Base-by-base conservation (phyloP, 2,888 invertebrate species). In the Eilema sororculum region DNA sequence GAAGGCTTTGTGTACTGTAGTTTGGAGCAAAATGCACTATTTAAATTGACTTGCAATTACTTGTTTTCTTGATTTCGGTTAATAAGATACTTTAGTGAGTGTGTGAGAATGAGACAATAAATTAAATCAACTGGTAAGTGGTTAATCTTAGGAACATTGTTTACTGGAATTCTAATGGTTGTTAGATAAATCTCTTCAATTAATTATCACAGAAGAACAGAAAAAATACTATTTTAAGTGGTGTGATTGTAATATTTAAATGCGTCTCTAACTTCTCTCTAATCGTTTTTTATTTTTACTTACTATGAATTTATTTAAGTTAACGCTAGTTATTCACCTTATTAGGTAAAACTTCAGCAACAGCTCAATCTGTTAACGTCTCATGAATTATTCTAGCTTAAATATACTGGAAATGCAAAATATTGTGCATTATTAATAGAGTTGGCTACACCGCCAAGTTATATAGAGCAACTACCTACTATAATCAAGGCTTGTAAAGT, bases 1-100 rank as follows among this genome's bases (percentile, higher is more conserved):
- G 62, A 66, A 37, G 52, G 46, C 58, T 71, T 78, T 71, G 52
- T 72, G 72, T 71, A 63, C 13, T 46, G 58, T 62, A 70, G 62
- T 52, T 25, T 13, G 24, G 8, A 37, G 56, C 58, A 24, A 59
- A 66, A 25, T 41, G 52, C n/a, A 52, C 52, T 52, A n/a, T 52
- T 46, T n/a, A 52, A n/a, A 52, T 52, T 52, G n/a, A 9, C n/a
- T n/a, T n/a, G n/a, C n/a, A n/a, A 52, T 52, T 52, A 52, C 52
- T 52, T n/a, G n/a, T n/a, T n/a, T n/a, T 52, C 46, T 20, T 8
- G n/a, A 52, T 20, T 52, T 52, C 52, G n/a, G n/a, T n/a, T 52
- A 9, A n/a, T 52, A 52, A 0, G n/a, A n/a, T n/a, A 52, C n/a
- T 9, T 52, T 8, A n/a, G 8, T 52, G n/a, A 0, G n/a, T 20